These are phyloP conservation scores for Chrysemys picta DNA, from an alignment of 2,113 vertebrate species.

Conservation along the genomic window DNA sequence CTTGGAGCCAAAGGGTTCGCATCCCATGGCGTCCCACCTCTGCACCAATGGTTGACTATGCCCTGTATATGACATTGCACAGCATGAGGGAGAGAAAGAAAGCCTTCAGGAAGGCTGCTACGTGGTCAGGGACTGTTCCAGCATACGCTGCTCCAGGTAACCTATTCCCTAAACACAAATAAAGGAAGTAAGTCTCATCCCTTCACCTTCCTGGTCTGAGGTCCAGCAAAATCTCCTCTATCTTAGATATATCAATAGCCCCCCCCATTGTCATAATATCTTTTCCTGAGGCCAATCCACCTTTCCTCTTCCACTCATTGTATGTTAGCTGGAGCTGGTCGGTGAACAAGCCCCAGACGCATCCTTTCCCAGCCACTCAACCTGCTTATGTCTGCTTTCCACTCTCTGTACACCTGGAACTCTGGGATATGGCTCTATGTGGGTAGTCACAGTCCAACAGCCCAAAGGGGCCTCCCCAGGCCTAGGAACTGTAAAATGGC, in stretches of 20 bases:
- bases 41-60: neutral
- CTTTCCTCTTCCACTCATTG: too few species aligned
- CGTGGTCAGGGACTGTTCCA: neutral
- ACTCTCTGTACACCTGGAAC: neutral
- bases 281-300: neutral
- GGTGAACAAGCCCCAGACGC: neutral
- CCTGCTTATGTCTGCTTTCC: neutral
- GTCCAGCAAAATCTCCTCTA: neutral
- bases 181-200: neutral
- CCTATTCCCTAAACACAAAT: neutral
- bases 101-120: neutral
- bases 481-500: neutral
- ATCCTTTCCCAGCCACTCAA: neutral
- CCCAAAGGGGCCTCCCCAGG: neutral
- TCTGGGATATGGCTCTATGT: neutral
- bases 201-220: neutral
- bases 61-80: neutral
- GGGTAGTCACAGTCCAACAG: accelerated
- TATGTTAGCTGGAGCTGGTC: too few species aligned
- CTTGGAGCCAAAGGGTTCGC: neutral
- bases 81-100: neutral
- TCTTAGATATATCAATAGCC: neutral
- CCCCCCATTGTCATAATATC: neutral
- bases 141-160: neutral
- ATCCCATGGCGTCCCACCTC: neutral